Evolutionary conservation across 2,888 invertebrate species (phyloP).

Genomic region (Diarsia dahlii): DNA sequence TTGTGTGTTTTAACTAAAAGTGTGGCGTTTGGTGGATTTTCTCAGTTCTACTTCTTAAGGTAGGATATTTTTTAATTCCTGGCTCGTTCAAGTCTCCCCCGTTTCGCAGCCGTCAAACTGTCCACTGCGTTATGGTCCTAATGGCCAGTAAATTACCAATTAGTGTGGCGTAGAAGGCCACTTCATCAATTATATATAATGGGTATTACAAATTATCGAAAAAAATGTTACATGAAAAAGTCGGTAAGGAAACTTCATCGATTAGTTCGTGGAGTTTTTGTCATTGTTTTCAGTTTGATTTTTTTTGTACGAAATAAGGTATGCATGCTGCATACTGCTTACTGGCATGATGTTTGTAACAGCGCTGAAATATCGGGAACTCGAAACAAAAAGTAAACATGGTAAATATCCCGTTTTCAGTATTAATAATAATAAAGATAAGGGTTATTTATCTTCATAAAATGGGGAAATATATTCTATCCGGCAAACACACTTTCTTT

Average conservation of each 20-base stretch:
- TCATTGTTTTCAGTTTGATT: neutral
- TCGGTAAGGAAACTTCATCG: neutral
- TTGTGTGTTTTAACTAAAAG: constrained; percentile 51
- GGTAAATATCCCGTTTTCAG: too few species aligned
- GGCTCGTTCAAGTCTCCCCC: constrained; percentile 43
- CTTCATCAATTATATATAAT: constrained; percentile 31
- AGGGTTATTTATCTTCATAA: neutral
- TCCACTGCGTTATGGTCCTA: constrained; percentile 52
- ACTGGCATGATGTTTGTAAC: too few species aligned
- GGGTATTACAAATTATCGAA: constrained; percentile 8
- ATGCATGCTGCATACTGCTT: neutral
- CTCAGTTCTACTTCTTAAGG: constrained; percentile 70
- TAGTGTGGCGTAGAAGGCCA: neutral
- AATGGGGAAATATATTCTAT: neutral
- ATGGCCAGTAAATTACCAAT: constrained; percentile 56
- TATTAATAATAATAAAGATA: too few species aligned
- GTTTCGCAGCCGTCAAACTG: constrained; percentile 42
- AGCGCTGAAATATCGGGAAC: too few species aligned
- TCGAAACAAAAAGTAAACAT: too few species aligned
- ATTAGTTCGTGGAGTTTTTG: neutral
- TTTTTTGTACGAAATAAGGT: neutral
- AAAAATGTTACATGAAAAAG: neutral
- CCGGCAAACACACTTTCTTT: neutral
- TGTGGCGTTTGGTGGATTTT: constrained; percentile 56
- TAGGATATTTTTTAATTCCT: constrained; percentile 62